Evolutionary conservation across 2,888 invertebrate genomes (phyloP).

Genomic region (Neoscelio sp.): DNA sequence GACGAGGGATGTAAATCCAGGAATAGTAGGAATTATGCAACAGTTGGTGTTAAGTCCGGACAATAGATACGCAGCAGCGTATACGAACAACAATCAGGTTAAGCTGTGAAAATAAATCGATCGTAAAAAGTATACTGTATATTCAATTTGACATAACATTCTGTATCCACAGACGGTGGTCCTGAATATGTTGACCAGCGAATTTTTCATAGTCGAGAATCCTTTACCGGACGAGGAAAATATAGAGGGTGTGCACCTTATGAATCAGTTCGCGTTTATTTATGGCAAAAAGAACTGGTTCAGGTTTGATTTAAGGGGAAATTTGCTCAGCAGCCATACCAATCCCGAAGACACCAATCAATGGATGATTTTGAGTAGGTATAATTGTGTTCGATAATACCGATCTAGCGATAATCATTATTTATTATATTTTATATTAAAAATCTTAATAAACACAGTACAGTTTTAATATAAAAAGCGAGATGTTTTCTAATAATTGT

Average conservation of each 20-base stretch:
- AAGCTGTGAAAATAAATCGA: constrained; percentile 63
- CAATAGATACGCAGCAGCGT: constrained; percentile 97
- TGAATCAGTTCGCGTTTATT: constrained; percentile 90
- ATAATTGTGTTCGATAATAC: no score
- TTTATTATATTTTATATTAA: no score
- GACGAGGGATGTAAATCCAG: constrained; percentile 95
- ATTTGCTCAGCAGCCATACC: constrained; percentile 86
- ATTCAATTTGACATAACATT: constrained; percentile 23
- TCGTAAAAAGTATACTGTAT: constrained; percentile 2
- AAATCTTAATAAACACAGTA: no score
- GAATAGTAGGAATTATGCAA: constrained; percentile 98
- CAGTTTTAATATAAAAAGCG: no score
- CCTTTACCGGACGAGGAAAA: constrained; percentile 88
- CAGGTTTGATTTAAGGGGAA: constrained; percentile 91
- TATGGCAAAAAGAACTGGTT: constrained; percentile 92
- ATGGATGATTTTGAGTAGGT: constrained; percentile 90
- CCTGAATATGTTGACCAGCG: constrained; percentile 96
- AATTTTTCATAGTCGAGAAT: constrained; percentile 94
- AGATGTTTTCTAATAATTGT: no score
- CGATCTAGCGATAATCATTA: no score
- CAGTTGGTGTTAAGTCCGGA: constrained; percentile 96
- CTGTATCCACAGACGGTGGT: constrained; percentile 88
- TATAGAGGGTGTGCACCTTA: constrained; percentile 87
- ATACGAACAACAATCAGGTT: constrained; percentile 97
- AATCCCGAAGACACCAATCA: constrained; percentile 85